Conservation (phyloP, 2,113 vertebrate species). For the Oplegnathus fasciatus region DNA sequence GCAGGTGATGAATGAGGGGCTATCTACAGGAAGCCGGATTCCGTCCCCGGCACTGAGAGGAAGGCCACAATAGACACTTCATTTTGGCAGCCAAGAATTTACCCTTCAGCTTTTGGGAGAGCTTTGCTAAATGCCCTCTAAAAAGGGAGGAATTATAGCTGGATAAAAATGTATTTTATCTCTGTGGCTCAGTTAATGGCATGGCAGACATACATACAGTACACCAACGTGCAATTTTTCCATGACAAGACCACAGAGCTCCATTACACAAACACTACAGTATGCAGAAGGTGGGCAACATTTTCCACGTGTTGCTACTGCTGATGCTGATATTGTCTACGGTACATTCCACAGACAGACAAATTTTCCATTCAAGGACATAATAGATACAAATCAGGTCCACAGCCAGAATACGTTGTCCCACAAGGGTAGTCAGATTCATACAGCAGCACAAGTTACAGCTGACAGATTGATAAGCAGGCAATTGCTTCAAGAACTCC, state of each 20-base stretch:
- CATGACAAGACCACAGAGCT: conserved; percentile 8
- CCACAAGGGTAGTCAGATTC: conserved; percentile 33
- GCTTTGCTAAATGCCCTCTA: conserved; percentile 68
- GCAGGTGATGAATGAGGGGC: conserved; percentile 94
- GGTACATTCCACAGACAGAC: conserved; percentile 35
- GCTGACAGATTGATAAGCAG: conserved; percentile 46
- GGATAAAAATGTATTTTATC: conserved; percentile 53
- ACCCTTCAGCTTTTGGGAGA: conserved; percentile 89
- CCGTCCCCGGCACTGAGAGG: conserved; percentile 81
- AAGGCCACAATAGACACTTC: conserved; percentile 91
- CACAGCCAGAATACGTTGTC: conserved; percentile 38
- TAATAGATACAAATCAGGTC: conserved; percentile 47
- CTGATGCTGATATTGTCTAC: conserved; percentile 16
- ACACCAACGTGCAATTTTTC: background rate
- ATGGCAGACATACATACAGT: background rate
- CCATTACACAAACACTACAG: conserved; percentile 15
- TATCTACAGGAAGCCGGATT: conserved; percentile 92
- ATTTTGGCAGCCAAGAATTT: conserved; percentile 89
- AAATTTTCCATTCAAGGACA: conserved; percentile 32
- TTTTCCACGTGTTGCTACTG: conserved; percentile 33
- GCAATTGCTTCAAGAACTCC: conserved; percentile 43
- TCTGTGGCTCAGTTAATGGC: conserved; percentile 5
- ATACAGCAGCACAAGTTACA: conserved; percentile 44
- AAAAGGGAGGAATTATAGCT: conserved; percentile 37
- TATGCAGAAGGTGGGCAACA: conserved; percentile 1